Evolutionary conservation across 2,797 vertebrate genomes (phyloP).

Genomic region (Acridotheres tristis): DNA sequence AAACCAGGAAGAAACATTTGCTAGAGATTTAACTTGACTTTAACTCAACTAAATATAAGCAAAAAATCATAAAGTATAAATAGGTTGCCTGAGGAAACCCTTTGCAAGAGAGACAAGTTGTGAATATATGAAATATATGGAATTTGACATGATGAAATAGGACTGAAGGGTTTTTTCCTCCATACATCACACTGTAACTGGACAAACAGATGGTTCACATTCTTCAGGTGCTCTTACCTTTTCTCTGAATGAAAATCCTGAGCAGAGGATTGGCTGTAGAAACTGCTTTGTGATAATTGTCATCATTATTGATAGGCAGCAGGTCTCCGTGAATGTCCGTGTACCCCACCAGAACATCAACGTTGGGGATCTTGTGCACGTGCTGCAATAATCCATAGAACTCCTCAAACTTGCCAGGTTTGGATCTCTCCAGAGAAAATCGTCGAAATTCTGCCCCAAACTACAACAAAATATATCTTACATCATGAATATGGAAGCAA

Average conservation of each 20-base stretch:
- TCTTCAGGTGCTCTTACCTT: constrained; percentile 81
- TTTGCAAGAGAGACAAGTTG: neutral
- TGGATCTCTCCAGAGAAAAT: constrained; percentile 95
- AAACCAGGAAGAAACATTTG: neutral
- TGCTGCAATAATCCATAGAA: constrained; percentile 96
- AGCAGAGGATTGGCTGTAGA: constrained; percentile 92
- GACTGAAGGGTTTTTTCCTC: neutral
- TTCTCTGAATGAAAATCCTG: constrained; percentile 93
- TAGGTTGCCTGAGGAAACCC: neutral
- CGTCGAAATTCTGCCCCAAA: constrained; percentile 97
- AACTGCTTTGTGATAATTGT: constrained; percentile 97
- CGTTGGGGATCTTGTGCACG: constrained; percentile 94
- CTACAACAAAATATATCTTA: constrained; percentile 69
- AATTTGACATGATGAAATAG: constrained; percentile 12
- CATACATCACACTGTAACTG: neutral
- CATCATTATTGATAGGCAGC: constrained; percentile 96
- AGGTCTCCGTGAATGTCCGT: constrained; percentile 94
- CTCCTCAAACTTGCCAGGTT: constrained; percentile 95
- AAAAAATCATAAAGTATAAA: neutral
- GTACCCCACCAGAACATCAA: constrained; percentile 94
- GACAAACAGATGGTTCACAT: neutral
- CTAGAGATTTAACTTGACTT: neutral
- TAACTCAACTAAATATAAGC: neutral
- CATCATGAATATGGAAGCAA: neutral
- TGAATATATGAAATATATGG: neutral